phyloP scores from a whole-genome alignment of 1,140 invertebrate genomes.

The Drosophila oshimai region DNA sequence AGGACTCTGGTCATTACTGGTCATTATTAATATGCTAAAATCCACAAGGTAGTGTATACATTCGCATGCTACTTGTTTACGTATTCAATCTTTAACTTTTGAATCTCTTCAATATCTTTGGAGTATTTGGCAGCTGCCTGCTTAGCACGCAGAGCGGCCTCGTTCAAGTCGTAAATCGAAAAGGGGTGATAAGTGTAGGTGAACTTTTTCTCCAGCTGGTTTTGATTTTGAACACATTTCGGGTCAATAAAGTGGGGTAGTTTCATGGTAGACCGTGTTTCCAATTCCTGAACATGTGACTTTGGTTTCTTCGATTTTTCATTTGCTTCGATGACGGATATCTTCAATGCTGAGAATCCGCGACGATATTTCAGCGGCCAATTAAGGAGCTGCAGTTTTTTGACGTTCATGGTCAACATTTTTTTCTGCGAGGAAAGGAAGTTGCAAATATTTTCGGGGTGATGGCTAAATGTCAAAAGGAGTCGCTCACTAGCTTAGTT shows the following conservation, averaged over 20 bases:
- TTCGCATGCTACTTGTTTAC: not conserved
- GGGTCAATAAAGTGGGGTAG: not conserved
- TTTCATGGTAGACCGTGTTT: not conserved
- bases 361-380: not conserved
- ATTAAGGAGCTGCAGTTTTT: not conserved
- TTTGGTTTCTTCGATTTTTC: not conserved
- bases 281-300: not conserved
- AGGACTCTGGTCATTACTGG: too few species aligned
- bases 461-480: conserved; percentile 6
- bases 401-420: conserved; percentile 1
- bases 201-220: not conserved
- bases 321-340: not conserved
- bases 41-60: too few species aligned
- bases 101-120: not conserved
- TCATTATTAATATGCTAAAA: too few species aligned
- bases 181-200: conserved; percentile 5
- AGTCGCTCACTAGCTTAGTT: conserved; percentile 28
- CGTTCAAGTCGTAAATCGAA: conserved; percentile 7
- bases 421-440: not conserved
- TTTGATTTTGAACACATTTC: not conserved
- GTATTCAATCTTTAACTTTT: not conserved
- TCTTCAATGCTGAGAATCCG: not conserved
- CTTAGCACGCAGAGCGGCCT: not conserved
- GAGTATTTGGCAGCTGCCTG: not conserved
- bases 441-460: not conserved